A percentile compares a stretch with the other conserved stretches of the same genome.
phyloP scores from a whole-genome alignment of 2,797 vertebrate species.

The Megaceryle alcyon region DNA sequence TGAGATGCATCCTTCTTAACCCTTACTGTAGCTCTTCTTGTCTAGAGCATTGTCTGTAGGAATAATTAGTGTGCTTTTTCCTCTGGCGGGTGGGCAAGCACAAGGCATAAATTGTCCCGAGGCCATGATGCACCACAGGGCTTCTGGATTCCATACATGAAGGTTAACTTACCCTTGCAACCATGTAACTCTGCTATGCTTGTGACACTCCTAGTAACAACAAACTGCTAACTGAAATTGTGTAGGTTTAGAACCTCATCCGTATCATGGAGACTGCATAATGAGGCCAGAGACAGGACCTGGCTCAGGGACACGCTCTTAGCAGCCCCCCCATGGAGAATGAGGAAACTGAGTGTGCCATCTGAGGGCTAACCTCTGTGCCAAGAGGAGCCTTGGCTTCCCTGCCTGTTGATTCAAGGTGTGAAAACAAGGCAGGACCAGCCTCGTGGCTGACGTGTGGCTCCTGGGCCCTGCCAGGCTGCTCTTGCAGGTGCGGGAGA shows the following conservation, averaged over 20 bases:
- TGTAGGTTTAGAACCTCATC: not conserved
- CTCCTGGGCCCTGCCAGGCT: not conserved
- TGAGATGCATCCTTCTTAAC: not conserved
- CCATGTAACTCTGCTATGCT: not conserved
- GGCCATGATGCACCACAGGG: not conserved
- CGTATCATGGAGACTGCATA: not conserved
- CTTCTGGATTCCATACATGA: not conserved
- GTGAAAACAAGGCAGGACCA: not conserved
- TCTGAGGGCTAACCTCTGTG: not conserved
- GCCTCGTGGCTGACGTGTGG: fast-evolving
- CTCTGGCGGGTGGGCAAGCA: not conserved
- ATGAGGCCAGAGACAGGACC: not conserved
- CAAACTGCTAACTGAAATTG: not conserved
- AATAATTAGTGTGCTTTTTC: not conserved
- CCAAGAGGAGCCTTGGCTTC: not conserved
- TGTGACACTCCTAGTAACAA: not conserved
- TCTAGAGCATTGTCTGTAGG: not conserved
- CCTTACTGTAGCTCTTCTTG: not conserved
- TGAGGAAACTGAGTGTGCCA: not conserved
- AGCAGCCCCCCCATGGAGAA: not conserved
- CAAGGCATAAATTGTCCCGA: not conserved
- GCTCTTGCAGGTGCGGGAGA: not conserved
- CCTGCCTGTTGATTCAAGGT: not conserved
- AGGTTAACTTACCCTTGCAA: not conserved
- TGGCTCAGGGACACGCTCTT: not conserved